A percentile compares a stretch with the other conserved stretches of the same genome.
These are phyloP conservation scores for Cynocephalus volans DNA, from an alignment of 2,113 vertebrate genomes.

Conservation along the genomic window DNA sequence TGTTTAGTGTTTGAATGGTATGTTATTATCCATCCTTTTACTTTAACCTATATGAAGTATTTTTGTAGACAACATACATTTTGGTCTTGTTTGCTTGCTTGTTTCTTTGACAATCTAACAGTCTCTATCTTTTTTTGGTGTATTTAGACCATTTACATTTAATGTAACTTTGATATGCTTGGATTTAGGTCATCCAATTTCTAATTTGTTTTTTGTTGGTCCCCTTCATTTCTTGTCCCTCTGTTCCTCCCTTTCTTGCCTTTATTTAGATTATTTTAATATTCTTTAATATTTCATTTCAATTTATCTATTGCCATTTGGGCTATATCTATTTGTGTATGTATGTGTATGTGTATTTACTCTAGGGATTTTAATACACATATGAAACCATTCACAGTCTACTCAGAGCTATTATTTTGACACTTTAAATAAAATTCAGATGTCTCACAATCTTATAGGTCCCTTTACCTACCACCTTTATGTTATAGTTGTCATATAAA, in stretches of 20 bases:
- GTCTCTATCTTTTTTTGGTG: background rate
- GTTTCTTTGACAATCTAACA: background rate
- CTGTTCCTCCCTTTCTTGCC: background rate
- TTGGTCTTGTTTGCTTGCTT: background rate
- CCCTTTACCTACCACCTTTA: background rate
- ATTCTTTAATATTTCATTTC: background rate
- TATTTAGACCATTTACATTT: conserved; percentile 47
- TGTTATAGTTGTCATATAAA: background rate
- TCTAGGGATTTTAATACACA: background rate
- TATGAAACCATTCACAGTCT: background rate
- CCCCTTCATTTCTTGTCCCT: background rate
- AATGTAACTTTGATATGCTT: background rate
- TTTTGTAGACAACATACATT: background rate
- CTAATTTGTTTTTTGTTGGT: background rate
- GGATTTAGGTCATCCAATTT: background rate
- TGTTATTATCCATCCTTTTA: background rate
- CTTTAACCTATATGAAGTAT: background rate
- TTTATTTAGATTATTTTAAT: conserved; percentile 19
- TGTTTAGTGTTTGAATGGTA: background rate
- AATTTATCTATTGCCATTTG: background rate
- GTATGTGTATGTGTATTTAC: background rate
- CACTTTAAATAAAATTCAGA: conserved; percentile 39
- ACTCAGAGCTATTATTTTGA: background rate
- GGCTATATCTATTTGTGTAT: background rate
- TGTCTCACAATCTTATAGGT: background rate